These are phyloP conservation scores for Tenthredo notha DNA, from an alignment of 2,888 invertebrate genomes.

Conservation along the genomic window DNA sequence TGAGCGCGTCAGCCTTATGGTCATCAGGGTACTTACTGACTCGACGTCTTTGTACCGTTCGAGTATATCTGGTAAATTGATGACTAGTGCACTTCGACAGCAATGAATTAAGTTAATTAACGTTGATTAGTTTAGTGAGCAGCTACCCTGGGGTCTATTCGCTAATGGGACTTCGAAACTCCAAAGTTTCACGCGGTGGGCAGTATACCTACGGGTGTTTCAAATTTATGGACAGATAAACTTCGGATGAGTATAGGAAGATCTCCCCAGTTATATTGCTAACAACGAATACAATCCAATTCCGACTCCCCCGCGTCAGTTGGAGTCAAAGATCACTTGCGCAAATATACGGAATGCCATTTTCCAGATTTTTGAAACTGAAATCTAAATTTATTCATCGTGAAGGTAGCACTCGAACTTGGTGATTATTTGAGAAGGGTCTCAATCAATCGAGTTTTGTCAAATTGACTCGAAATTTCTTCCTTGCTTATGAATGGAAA, in stretches of 20 bases:
- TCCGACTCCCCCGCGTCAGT: neutral
- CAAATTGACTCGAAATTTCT: too few relatives aligned
- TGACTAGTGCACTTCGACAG: slow-evolving; percentile 15
- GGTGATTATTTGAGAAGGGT: too few relatives aligned
- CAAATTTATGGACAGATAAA: slow-evolving; percentile 41
- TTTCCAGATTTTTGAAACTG: neutral
- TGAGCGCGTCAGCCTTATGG: neutral
- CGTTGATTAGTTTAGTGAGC: slow-evolving; percentile 49
- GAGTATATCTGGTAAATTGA: slow-evolving; percentile 21
- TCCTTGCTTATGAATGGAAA: too few relatives aligned
- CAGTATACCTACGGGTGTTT: slow-evolving; percentile 37
- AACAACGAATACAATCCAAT: neutral
- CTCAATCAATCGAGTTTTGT: too few relatives aligned
- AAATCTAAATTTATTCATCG: neutral
- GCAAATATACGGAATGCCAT: neutral
- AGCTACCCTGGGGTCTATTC: slow-evolving; percentile 48
- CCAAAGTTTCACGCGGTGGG: slow-evolving; percentile 49
- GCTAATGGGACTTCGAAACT: slow-evolving; percentile 51
- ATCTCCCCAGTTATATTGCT: neutral
- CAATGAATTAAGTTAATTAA: slow-evolving; percentile 48
- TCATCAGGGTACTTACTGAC: neutral
- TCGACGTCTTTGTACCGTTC: neutral
- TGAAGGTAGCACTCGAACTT: too few relatives aligned
- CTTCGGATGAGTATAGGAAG: neutral
- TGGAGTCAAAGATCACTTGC: neutral